Percentiles rank a stretch among this genome's conserved stretches.
Evolutionary conservation across 2,797 vertebrate species (phyloP).

Genomic region (Somateria mollissima): DNA sequence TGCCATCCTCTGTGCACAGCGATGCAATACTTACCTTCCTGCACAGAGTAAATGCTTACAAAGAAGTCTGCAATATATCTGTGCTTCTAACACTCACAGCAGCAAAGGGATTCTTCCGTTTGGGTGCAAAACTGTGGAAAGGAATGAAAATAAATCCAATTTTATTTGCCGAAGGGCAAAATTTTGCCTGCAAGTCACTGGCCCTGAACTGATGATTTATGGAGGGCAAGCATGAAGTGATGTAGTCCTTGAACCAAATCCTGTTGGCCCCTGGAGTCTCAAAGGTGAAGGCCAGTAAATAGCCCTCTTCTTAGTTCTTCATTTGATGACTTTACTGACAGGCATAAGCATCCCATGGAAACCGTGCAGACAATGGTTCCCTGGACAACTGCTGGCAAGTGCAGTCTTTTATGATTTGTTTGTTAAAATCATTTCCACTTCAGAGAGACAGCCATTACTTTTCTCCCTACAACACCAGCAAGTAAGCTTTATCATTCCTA

Average conservation of each 20-base stretch:
- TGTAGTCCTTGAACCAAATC: constrained; percentile 18
- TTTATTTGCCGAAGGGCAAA: constrained; percentile 28
- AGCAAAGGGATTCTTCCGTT: neutral
- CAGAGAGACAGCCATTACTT: neutral
- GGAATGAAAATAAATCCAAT: constrained; percentile 47
- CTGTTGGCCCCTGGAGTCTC: neutral
- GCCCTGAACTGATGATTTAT: constrained; percentile 39
- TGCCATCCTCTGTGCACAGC: neutral
- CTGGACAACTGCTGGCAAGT: neutral
- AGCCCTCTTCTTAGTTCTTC: neutral
- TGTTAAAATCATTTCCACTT: neutral
- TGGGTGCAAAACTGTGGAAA: constrained; percentile 15
- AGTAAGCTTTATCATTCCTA: neutral
- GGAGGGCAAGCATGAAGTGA: neutral
- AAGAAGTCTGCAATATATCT: neutral
- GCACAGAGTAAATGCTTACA: constrained; percentile 5
- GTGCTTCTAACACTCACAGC: neutral
- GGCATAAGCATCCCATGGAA: neutral
- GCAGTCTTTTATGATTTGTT: neutral
- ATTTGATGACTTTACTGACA: neutral
- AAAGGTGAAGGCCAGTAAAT: constrained; percentile 22
- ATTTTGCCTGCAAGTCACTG: constrained; percentile 39
- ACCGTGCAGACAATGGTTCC: neutral
- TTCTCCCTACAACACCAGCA: neutral
- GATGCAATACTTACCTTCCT: neutral